Percentiles rank a stretch among this genome's conserved stretches.
These are phyloP conservation scores for Xanthia icteritia DNA, from an alignment of 2,888 invertebrate species.

Conservation along the genomic window DNA sequence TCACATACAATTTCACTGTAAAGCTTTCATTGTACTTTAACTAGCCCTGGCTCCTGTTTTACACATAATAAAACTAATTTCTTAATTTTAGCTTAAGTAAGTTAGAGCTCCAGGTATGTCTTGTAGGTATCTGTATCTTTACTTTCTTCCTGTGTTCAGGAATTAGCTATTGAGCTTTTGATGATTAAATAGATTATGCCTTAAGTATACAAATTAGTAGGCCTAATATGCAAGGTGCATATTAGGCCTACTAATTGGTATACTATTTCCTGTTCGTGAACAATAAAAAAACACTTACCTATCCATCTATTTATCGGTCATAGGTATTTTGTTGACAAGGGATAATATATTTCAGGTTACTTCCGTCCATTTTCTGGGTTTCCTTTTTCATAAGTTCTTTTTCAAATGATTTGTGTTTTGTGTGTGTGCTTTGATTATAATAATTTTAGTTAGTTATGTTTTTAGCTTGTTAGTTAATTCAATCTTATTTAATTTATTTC, in stretches of 20 bases:
- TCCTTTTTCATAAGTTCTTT: too few relatives aligned
- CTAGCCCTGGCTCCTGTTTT: background rate
- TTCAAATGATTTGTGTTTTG: too few relatives aligned
- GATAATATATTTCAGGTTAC: background rate
- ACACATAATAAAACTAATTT: background rate
- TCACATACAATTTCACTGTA: conserved; percentile 2
- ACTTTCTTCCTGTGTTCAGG: background rate
- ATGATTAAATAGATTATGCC: background rate
- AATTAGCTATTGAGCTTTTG: background rate
- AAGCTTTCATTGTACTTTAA: conserved; percentile 6
- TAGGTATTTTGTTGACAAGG: background rate
- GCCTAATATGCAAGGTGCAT: too few relatives aligned
- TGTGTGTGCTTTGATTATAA: too few relatives aligned
- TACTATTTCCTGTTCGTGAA: background rate
- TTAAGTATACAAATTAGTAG: too few relatives aligned
- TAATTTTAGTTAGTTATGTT: too few relatives aligned
- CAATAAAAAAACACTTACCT: background rate
- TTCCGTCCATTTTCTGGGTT: background rate
- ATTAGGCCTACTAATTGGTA: background rate
- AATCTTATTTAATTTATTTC: too few relatives aligned
- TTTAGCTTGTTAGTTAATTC: too few relatives aligned
- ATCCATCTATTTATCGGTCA: background rate
- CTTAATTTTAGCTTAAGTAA: background rate
- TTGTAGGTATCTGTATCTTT: background rate
- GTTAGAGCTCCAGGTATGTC: background rate